Conservation (phyloP, 2,888 invertebrate species). For the Idaea biselata region DNA sequence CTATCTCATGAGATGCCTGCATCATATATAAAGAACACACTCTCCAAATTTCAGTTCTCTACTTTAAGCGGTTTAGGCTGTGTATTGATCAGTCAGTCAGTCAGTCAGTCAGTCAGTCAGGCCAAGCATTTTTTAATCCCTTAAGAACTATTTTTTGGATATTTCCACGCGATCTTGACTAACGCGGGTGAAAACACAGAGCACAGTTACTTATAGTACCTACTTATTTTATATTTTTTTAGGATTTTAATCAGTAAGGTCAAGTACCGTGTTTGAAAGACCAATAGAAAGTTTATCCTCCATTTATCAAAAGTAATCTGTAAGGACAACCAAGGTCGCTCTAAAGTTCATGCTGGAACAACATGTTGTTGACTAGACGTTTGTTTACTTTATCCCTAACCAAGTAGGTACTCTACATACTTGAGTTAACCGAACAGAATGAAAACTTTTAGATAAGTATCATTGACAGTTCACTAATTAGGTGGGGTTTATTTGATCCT, state of each 20-base stretch:
- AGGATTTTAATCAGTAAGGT: background rate
- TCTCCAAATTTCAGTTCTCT: no score
- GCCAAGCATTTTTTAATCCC: no score
- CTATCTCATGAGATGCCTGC: no score
- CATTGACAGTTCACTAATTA: background rate
- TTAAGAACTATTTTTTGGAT: no score
- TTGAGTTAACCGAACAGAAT: background rate
- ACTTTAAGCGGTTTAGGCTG: no score
- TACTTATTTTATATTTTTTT: background rate
- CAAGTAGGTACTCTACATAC: background rate
- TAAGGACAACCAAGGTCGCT: conserved; percentile 1
- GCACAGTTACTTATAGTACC: no score
- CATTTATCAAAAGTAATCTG: background rate
- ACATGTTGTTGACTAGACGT: conserved; percentile 4
- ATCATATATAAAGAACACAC: no score
- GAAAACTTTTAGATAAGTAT: background rate
- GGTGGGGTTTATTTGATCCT: background rate
- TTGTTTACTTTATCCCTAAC: background rate
- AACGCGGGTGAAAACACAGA: no score
- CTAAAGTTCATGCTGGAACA: background rate
- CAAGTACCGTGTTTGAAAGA: background rate
- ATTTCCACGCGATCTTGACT: no score
- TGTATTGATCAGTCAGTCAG: no score
- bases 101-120: no score
- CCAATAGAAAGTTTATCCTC: background rate